Percentiles rank a stretch among this genome's conserved stretches.
These are phyloP conservation scores for Heteropelma amictum DNA, from an alignment of 2,888 invertebrate genomes.

Conservation along the genomic window DNA sequence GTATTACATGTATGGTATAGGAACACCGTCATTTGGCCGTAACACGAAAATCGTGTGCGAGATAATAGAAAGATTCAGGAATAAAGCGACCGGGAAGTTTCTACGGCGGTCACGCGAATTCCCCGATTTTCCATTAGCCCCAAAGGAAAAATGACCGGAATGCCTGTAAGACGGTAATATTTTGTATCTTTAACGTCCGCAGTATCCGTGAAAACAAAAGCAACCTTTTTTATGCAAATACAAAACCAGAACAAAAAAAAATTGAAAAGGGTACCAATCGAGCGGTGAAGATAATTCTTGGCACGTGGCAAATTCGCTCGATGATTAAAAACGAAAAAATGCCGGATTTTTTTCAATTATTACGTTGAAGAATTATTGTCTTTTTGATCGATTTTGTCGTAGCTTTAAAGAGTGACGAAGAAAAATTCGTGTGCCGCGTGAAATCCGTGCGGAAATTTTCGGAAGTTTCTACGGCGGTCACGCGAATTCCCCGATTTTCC, in stretches of 20 bases:
- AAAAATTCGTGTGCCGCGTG: too few species aligned
- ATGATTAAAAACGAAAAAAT: too few species aligned
- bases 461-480: slow-evolving; percentile 33
- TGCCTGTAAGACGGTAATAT: slow-evolving; percentile 9
- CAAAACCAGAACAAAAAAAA: background rate
- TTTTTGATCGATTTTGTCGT: too few species aligned
- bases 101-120: slow-evolving; percentile 46
- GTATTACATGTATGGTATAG: background rate
- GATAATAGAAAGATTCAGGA: slow-evolving; percentile 45
- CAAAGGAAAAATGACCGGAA: background rate
- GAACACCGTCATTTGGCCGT: background rate
- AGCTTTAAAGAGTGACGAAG: too few species aligned
- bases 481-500: slow-evolving; percentile 42
- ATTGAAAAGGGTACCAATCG: too few species aligned
- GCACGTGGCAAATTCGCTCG: too few species aligned
- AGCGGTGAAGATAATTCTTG: too few species aligned
- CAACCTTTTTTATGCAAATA: background rate
- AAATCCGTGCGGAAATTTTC: too few species aligned
- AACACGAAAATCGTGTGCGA: slow-evolving; percentile 50
- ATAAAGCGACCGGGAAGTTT: slow-evolving; percentile 33
- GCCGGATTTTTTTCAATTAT: too few species aligned
- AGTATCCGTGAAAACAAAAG: background rate
- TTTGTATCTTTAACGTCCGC: background rate
- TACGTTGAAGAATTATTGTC: too few species aligned
- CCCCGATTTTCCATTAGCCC: slow-evolving; percentile 24